These are phyloP conservation scores for Metopolophium dirhodum DNA, from an alignment of 1,140 invertebrate genomes.

Conservation along the genomic window DNA sequence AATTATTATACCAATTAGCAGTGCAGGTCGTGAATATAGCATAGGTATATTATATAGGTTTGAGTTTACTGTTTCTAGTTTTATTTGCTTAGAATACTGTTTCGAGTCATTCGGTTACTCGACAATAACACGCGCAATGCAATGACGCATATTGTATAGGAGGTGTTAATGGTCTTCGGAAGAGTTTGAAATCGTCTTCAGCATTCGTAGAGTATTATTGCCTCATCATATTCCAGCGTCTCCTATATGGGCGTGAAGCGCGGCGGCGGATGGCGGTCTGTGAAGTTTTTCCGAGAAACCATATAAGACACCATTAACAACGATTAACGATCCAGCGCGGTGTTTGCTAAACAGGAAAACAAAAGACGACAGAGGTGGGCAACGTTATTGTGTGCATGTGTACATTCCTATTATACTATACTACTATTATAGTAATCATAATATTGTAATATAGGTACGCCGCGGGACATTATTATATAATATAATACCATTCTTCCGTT, in stretches of 20 bases:
- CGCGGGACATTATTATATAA: not conserved
- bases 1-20: not conserved
- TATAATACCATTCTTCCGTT: not conserved
- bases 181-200: constrained; percentile 10
- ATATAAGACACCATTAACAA: not conserved
- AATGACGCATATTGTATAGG: not conserved
- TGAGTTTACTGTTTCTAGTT: not conserved
- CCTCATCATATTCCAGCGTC: not conserved
- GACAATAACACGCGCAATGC: not conserved
- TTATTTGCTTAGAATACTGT: not conserved
- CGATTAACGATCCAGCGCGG: not conserved
- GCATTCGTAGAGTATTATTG: not conserved
- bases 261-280: not conserved
- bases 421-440: constrained; percentile 16
- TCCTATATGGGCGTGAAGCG: not conserved
- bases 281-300: constrained; percentile 14
- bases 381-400: not conserved
- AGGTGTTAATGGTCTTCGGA: constrained; percentile 6
- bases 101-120: not conserved
- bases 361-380: not conserved
- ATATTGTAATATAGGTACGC: not conserved
- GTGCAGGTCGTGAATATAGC: not conserved
- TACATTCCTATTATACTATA: not conserved
- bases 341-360: constrained; percentile 10
- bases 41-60: not conserved